Base-by-base conservation (phyloP, 2,797 vertebrate species). In the Hyperoplus immaculatus region DNA sequence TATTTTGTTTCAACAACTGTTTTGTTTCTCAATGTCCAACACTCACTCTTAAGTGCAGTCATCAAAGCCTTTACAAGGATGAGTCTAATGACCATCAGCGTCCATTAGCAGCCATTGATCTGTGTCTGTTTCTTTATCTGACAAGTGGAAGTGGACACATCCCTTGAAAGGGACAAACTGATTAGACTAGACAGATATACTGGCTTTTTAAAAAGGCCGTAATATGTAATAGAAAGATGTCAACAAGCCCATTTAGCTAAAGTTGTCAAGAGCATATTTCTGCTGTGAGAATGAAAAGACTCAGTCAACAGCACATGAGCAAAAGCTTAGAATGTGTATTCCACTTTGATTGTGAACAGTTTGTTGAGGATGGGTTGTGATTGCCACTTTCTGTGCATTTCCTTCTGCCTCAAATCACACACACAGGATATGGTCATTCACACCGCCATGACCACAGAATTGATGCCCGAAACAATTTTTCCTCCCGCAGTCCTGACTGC, bases 31-130 rank as follows among this genome's bases (percentile, higher is more conserved):
- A 69, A 16, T 50, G 57, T 61, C 49, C 68, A 56, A 56, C 69
- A 66, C 68, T 76, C 63, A 68, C 38, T 62, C 29, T 71, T 51
- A 29, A 87, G 75, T 81, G 76, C 64, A 71, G 51, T 72, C 60
- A 62, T 75, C 42, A 55, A 70, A 55, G 39, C 73, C 74, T 75
- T 77, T 60, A 15, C 8, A 61, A 59, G 62, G 61, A 74, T 64
- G 49, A 46, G 49, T 69, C 59, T 71, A 79, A 61, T 62, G 69
- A 78, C 72, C 73, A 45, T 67, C 57, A 58, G 0, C 1, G 69
- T 78, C 81, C 85, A 88, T 92, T 87, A 88, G 81, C 61, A 64
- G 72, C 59, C 64, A 81, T 56, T 82, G 81, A 90, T 82, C 73
- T 58, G 61, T 41, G 8, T 78, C 50, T 16, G 57, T 68, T 88